Evolutionary conservation across 2,797 vertebrate genomes (phyloP), one percentile per base, ranked within the genome.

Genomic region (Notolabrus celidotus): DNA sequence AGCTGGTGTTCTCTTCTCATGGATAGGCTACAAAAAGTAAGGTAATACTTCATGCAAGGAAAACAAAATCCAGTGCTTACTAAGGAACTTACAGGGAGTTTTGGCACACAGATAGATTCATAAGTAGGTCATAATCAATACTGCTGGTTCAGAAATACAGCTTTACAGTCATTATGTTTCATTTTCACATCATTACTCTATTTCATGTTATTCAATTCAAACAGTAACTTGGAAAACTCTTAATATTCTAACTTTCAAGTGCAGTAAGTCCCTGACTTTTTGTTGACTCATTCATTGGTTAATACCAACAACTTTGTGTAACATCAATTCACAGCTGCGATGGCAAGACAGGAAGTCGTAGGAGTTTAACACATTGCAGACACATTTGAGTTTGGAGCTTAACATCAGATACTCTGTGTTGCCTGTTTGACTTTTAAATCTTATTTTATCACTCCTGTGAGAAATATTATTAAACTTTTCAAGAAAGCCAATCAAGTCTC

Each of bases 281-380:
- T 67, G 17, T 45, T 67, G 39, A 65, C 42, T 59, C 23, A 38
- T 47, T 56, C 23, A 29, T n/a, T 25, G 25, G 46, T 58, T 38
- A 42, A 34, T 57, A 17, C 57, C n/a, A 4, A 45, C 45, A 12
- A 51, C 19, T 45, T 64, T 41, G 19, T 38, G 20, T 51, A 19
- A 74, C 22, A 7, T 45, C 11, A 52, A 70, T 38, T 53, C 34
- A 56, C 61, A 65, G 55, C 72, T 71, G 71, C 38, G 31, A 47
- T 14, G 36, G 39, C 10, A 54, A 78, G 74, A 73, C 69, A 71
- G 83, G 85, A 86, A 82, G 83, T 75, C 65, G 79, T 83, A 64
- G 68, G 80, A 47, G 22, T 1, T 43, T 3, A 74, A 54, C 63
- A 59, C 53, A 58, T 47, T 77, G 19, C 43, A 80, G 39, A 34